These are phyloP conservation scores for Balearica regulorum DNA, from an alignment of 2,797 vertebrate species.

Conservation along the genomic window DNA sequence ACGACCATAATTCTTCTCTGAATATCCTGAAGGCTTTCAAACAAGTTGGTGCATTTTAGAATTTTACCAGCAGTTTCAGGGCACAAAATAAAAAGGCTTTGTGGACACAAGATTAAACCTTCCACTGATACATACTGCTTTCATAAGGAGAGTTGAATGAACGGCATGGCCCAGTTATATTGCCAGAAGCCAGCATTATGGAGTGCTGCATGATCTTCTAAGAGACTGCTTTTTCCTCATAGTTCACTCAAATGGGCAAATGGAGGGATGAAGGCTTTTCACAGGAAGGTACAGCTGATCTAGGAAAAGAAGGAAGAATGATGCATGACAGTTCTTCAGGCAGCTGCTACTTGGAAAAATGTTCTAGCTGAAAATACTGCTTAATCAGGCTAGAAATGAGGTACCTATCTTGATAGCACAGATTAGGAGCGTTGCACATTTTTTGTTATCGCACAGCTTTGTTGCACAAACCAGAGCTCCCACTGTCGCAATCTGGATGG, in stretches of 20 bases:
- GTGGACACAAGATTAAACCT: background rate
- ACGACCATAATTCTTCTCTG: background rate
- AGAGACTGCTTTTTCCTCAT: background rate
- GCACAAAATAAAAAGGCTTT: constrained; percentile 1
- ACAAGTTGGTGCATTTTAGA: background rate
- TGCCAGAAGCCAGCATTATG: constrained; percentile 1
- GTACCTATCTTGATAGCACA: background rate
- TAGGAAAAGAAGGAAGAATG: background rate
- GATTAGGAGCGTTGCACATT: background rate
- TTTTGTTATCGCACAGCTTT: background rate
- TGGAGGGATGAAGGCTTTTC: background rate
- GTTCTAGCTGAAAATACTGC: background rate
- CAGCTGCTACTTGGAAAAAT: background rate
- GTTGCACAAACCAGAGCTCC: background rate
- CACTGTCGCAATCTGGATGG: background rate
- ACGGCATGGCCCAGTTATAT: background rate
- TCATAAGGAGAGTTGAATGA: background rate
- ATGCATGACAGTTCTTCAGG: background rate
- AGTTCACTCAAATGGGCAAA: background rate
- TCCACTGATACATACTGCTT: background rate
- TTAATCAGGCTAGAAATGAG: background rate
- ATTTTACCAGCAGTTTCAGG: background rate
- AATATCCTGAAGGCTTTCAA: background rate
- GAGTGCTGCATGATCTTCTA: background rate
- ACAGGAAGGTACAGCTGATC: background rate